Evolutionary conservation across 2,113 vertebrate species (phyloP).

Genomic region (Nymphicus hollandicus): DNA sequence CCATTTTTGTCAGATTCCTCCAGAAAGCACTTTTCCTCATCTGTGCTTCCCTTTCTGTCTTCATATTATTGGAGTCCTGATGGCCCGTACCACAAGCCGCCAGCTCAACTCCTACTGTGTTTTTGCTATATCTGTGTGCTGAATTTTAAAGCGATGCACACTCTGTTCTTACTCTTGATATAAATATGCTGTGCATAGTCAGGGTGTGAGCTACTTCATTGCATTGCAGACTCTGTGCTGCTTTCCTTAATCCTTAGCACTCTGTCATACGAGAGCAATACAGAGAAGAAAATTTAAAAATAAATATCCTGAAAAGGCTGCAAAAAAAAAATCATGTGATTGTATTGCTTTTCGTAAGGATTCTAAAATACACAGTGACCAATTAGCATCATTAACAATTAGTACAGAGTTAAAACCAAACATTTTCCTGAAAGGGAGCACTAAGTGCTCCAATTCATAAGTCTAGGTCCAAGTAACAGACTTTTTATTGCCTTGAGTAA

Average conservation of each 20-base stretch:
- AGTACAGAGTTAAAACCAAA: background rate
- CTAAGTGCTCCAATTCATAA: background rate
- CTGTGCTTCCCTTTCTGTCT: background rate
- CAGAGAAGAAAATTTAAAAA: background rate
- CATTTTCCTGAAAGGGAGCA: background rate
- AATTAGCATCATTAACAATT: background rate
- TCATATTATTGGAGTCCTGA: background rate
- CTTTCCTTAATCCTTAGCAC: background rate
- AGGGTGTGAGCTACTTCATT: background rate
- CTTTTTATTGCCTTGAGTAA: background rate
- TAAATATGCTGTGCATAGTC: background rate
- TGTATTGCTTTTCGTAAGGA: background rate
- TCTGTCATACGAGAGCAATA: background rate
- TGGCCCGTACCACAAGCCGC: background rate
- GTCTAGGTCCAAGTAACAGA: background rate
- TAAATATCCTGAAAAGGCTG: background rate
- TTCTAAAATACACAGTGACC: background rate
- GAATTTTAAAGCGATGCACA: background rate
- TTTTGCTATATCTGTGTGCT: background rate
- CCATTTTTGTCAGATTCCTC: background rate
- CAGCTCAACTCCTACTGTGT: constrained; percentile 13
- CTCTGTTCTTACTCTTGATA: background rate
- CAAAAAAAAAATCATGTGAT: background rate
- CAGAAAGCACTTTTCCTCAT: background rate
- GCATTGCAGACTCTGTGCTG: background rate